Conservation (phyloP, 2,888 invertebrate species). For the Agonopterix subpropinquella region DNA sequence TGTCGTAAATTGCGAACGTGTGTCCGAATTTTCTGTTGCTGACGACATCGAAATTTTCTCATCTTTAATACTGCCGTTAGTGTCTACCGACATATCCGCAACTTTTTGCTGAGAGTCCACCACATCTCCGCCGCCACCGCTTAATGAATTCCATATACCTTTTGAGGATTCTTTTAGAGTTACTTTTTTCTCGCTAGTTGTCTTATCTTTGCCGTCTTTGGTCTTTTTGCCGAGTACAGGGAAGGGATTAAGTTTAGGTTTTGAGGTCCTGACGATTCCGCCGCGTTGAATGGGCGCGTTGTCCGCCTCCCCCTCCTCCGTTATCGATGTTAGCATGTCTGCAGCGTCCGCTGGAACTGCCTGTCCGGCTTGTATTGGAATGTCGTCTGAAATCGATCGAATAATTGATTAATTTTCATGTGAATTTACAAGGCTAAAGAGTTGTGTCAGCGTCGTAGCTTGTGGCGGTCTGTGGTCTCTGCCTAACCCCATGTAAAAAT, state of each 20-base stretch:
- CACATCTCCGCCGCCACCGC: slow-evolving; percentile 68
- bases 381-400: slow-evolving; percentile 81
- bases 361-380: slow-evolving; percentile 87
- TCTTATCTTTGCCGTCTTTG: slow-evolving; percentile 69
- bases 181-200: slow-evolving; percentile 57
- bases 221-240: slow-evolving; percentile 80
- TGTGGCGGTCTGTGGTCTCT: no score
- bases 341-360: slow-evolving; percentile 75
- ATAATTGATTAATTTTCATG: no score
- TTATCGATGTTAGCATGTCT: slow-evolving; percentile 79
- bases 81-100: slow-evolving; percentile 46
- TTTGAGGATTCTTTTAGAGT: slow-evolving; percentile 63
- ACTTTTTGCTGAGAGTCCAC: slow-evolving; percentile 64
- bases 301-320: slow-evolving; percentile 79
- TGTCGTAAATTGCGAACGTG: slow-evolving; percentile 66
- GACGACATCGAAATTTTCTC: slow-evolving; percentile 65
- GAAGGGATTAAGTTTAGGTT: slow-evolving; percentile 78
- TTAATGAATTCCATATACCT: slow-evolving; percentile 62
- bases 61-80: slow-evolving; percentile 64
- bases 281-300: slow-evolving; percentile 70
- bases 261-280: slow-evolving; percentile 65
- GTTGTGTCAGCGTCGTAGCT: no score
- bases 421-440: no score
- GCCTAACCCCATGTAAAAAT: no score
- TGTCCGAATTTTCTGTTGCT: slow-evolving; percentile 57